Base-by-base conservation (phyloP, 2,888 invertebrate genomes). In the Hirudinaria manillensis region DNA sequence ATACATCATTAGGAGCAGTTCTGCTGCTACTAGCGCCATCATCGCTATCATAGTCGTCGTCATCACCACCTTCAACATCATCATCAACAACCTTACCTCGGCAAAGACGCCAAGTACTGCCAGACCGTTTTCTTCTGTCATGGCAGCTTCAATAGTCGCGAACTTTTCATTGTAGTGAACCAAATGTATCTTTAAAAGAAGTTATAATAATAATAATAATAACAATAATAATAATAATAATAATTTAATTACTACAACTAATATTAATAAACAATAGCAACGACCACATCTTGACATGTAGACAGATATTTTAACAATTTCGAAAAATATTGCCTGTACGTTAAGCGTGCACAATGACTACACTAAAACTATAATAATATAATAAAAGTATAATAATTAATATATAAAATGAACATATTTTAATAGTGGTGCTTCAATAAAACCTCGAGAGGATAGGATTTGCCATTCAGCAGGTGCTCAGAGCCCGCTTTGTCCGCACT, bases 401-500 rank as follows among this genome's bases (percentile, higher is more conserved):
- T 7, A 24, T n/a, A n/a, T 56, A 56, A 56, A 56, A 61, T 27
- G 3, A 24, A 27, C 29, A 27, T 24, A 27, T n/a, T 61, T 61
- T 6, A 61, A 1, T 61, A 27, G 1, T 16, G 10, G 13, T 61
- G n/a, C 13, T 7, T 21, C 3, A 56, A 61, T 10, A 51, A 16
- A 19, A 72, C 72, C 34, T 72, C 72, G 21, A 72, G 24, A 1
- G 72, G 24, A 21, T 55, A 72, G 16, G 3, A 4, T 32, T 53
- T 72, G 10, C 55, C 55, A 72, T 72, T 55, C 1, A 72, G 21
- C 10, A 21, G 13, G 21, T 72, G 72, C 32, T 72, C 72, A 19
- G 72, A 72, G 4, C 72, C 72, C 24, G 24, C 21, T 0, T 51
- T 2, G 55, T 72, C 55, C n/a, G 2, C 21, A 6, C 27, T 38